phyloP scores from a whole-genome alignment of 2,888 invertebrate species.

The Calliopum simillimum region DNA sequence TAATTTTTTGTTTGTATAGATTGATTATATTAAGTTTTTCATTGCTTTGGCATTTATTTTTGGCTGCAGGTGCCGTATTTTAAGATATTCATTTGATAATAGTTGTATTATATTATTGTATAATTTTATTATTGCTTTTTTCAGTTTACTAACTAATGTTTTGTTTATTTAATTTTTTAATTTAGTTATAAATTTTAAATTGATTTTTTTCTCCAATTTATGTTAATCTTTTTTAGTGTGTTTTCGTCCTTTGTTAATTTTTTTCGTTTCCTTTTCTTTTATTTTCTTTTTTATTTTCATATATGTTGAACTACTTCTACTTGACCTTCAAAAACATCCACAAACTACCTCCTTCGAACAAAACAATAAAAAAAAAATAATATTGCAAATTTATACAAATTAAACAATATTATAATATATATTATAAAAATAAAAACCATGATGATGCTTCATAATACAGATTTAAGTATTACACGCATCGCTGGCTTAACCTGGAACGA shows the following conservation, averaged over 20 bases:
- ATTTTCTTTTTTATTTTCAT: conserved; percentile 46
- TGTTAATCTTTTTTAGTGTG: conserved; percentile 42
- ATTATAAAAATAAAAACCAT: conserved; percentile 27
- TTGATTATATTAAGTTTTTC: conserved; percentile 25
- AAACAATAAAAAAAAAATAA: conserved; percentile 29
- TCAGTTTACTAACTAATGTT: conserved; percentile 32
- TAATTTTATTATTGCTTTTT: conserved; percentile 44
- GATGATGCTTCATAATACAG: conserved; percentile 67
- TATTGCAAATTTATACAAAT: conserved; percentile 20
- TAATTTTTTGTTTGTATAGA: conserved; percentile 41
- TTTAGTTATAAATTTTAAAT: conserved; percentile 41
- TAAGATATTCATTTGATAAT: not conserved
- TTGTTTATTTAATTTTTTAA: conserved; percentile 38
- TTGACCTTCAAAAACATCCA: conserved; percentile 42
- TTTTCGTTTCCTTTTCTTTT: conserved; percentile 45
- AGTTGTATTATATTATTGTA: conserved; percentile 31
- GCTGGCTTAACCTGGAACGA: conserved; percentile 78
- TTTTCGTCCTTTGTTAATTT: conserved; percentile 30
- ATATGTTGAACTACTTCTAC: conserved; percentile 41
- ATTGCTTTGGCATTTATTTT: conserved; percentile 1
- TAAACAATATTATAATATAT: conserved; percentile 38
- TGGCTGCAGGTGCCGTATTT: not conserved
- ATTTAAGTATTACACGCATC: conserved; percentile 80
- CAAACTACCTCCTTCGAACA: conserved; percentile 16
- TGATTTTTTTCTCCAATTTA: conserved; percentile 43